Evolutionary conservation across 2,797 vertebrate species (phyloP).

Genomic region (Hybognathus amarus): DNA sequence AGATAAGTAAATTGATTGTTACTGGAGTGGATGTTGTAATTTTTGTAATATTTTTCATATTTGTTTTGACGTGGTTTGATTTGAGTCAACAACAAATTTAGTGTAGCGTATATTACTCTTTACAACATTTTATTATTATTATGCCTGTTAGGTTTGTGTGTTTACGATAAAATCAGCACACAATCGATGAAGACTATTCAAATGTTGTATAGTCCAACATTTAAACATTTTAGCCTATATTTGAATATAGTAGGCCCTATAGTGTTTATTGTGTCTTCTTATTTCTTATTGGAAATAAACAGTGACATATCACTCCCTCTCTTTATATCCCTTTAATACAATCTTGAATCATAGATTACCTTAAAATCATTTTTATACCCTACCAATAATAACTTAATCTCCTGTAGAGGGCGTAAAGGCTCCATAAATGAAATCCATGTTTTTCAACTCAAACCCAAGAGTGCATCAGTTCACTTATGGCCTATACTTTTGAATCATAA

Average conservation of each 20-base stretch:
- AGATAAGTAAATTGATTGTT: too few relatives aligned
- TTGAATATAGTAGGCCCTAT: not conserved
- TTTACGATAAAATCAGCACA: not conserved
- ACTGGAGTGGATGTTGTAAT: not conserved
- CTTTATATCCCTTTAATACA: not conserved
- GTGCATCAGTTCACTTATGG: not conserved
- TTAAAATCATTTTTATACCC: not conserved
- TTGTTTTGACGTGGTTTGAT: not conserved
- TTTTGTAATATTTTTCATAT: not conserved
- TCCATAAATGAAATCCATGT: not conserved
- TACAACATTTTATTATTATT: not conserved
- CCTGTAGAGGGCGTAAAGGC: slow-evolving; percentile 41
- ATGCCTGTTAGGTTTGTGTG: not conserved
- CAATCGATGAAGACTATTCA: not conserved
- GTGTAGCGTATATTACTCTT: not conserved
- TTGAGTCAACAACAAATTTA: not conserved
- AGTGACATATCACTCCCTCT: not conserved
- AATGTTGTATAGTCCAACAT: not conserved
- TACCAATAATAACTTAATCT: not conserved
- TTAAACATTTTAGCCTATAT: not conserved
- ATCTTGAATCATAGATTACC: not conserved
- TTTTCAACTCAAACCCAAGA: not conserved
- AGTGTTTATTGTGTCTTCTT: not conserved
- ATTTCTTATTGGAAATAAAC: not conserved
- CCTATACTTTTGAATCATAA: not conserved